These are phyloP conservation scores for Monodelphis domestica DNA, from an alignment of 2,797 vertebrate genomes.

Conservation along the genomic window DNA sequence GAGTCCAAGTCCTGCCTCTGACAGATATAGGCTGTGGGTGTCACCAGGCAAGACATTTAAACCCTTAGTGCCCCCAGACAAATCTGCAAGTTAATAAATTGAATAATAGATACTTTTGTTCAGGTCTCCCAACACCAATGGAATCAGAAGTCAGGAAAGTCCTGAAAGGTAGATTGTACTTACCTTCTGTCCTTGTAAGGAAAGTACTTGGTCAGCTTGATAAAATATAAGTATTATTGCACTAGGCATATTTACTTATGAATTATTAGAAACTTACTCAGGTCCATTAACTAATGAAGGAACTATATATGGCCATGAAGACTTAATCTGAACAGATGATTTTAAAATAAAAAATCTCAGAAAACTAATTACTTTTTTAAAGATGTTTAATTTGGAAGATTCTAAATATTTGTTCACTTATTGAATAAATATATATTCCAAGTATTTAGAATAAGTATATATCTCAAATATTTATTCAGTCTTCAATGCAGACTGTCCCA, in stretches of 20 bases:
- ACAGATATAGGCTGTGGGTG: not conserved
- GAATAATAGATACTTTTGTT: not conserved
- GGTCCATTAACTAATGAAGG: constrained; percentile 28
- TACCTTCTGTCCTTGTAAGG: not conserved
- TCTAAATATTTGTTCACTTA: not conserved
- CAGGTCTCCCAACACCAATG: not conserved
- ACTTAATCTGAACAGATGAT: not conserved
- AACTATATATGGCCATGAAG: not conserved
- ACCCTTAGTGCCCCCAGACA: not conserved
- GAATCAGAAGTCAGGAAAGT: not conserved
- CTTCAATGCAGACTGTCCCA: not conserved
- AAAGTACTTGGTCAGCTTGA: not conserved
- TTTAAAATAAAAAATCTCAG: constrained; percentile 47
- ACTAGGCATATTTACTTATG: not conserved
- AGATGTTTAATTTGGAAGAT: not conserved
- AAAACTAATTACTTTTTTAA: not conserved
- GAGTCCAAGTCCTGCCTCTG: not conserved
- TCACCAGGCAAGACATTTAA: not conserved
- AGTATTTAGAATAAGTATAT: too few species aligned
- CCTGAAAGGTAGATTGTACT: not conserved
- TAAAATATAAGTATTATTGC: not conserved
- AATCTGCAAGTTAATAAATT: not conserved
- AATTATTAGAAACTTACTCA: constrained; percentile 14
- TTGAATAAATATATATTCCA: too few species aligned
- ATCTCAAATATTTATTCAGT: not conserved